Evolutionary conservation across 2,113 vertebrate species (phyloP).

Genomic region (Mastomys natalensis): DNA sequence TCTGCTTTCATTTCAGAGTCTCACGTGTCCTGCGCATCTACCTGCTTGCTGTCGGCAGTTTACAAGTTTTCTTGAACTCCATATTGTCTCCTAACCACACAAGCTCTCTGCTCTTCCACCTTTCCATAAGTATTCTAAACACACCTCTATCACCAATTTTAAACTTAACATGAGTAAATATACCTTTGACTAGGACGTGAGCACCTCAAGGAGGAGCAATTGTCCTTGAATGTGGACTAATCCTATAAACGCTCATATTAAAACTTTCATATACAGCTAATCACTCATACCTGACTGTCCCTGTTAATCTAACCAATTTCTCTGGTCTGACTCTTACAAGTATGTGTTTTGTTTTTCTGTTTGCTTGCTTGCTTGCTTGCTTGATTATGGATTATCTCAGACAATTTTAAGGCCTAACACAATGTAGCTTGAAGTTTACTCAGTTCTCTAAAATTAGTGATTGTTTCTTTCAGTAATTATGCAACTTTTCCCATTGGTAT

Average conservation of each 20-base stretch:
- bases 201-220: not conserved
- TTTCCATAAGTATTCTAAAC: not conserved
- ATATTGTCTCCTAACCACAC: not conserved
- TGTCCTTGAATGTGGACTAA: not conserved
- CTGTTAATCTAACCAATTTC: not conserved
- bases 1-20: not conserved
- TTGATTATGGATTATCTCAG: not conserved
- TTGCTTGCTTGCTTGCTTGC: not conserved
- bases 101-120: not conserved
- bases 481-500: not conserved
- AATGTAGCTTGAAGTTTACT: not conserved
- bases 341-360: not conserved
- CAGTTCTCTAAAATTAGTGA: not conserved
- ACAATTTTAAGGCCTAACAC: not conserved
- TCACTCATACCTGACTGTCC: not conserved
- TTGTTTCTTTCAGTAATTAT: not conserved
- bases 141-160: not conserved
- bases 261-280: not conserved
- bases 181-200: slow-evolving; percentile 3
- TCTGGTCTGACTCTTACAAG: not conserved
- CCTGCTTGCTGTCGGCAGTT: not conserved
- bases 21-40: not conserved
- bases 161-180: not conserved
- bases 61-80: not conserved
- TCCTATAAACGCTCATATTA: not conserved